Evolutionary conservation across 2,113 vertebrate genomes (phyloP).

Genomic region (Corapipo altera): DNA sequence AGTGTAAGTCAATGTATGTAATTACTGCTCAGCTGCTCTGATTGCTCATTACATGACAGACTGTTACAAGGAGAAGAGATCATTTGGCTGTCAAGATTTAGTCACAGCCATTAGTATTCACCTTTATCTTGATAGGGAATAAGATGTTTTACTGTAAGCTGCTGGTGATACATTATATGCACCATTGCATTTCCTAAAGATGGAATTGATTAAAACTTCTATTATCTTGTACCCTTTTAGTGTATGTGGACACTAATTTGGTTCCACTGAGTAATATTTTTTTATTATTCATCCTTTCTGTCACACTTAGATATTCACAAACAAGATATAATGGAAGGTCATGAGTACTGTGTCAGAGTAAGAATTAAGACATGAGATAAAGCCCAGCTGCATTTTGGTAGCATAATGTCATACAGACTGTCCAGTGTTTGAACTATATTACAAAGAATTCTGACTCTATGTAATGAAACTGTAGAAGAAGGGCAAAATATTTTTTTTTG

Average conservation of each 20-base stretch:
- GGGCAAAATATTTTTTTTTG: neutral
- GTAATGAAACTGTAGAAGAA: neutral
- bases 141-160: neutral
- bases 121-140: slow-evolving; percentile 26
- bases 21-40: slow-evolving; percentile 27
- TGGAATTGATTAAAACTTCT: neutral
- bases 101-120: neutral
- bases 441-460: neutral
- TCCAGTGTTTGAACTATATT: neutral
- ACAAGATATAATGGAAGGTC: neutral
- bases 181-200: neutral
- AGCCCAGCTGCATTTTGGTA: neutral
- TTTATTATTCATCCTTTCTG: neutral
- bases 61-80: slow-evolving; percentile 11
- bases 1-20: neutral
- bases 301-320: neutral
- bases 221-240: neutral
- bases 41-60: slow-evolving; percentile 5
- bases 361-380: neutral
- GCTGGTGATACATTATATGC: neutral
- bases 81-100: slow-evolving; percentile 18
- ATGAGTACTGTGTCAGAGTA: neutral
- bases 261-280: neutral
- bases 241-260: neutral
- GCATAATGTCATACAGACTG: neutral